Percentiles rank a stretch among this genome's conserved stretches.
Evolutionary conservation across 1,140 invertebrate genomes (phyloP).

Genomic region (Samia ricini): DNA sequence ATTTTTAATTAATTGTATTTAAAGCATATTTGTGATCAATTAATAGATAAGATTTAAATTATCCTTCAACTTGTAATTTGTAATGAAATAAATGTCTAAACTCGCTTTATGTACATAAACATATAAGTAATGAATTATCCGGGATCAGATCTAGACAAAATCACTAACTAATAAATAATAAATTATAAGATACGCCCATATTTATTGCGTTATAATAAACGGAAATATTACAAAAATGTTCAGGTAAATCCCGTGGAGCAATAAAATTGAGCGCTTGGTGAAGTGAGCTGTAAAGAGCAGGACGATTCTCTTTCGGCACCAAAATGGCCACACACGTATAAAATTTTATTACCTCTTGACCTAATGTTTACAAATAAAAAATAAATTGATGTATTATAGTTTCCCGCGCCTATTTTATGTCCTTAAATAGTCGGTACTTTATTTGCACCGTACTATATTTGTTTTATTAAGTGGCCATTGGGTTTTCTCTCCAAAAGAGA

Average conservation of each 20-base stretch:
- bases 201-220: not conserved
- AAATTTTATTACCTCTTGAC: slow-evolving; percentile 31
- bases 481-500: not conserved
- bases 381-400: not conserved
- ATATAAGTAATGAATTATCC: too few relatives aligned
- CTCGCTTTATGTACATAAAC: too few relatives aligned
- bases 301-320: slow-evolving; percentile 13
- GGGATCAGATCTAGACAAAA: too few relatives aligned
- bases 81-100: too few relatives aligned
- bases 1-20: too few relatives aligned
- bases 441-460: not conserved
- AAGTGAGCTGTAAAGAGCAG: slow-evolving; percentile 35
- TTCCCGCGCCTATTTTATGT: not conserved
- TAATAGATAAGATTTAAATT: too few relatives aligned
- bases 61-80: too few relatives aligned
- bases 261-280: slow-evolving; percentile 35
- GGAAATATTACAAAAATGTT: not conserved
- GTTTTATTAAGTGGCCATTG: not conserved
- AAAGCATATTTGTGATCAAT: too few relatives aligned
- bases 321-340: slow-evolving; percentile 29
- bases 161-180: not conserved
- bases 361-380: slow-evolving; percentile 27
- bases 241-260: slow-evolving; percentile 9
- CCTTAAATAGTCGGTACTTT: not conserved
- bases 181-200: not conserved